These are phyloP conservation scores for Hydrotaea cyrtoneurina DNA, from an alignment of 2,888 invertebrate species.

Conservation along the genomic window DNA sequence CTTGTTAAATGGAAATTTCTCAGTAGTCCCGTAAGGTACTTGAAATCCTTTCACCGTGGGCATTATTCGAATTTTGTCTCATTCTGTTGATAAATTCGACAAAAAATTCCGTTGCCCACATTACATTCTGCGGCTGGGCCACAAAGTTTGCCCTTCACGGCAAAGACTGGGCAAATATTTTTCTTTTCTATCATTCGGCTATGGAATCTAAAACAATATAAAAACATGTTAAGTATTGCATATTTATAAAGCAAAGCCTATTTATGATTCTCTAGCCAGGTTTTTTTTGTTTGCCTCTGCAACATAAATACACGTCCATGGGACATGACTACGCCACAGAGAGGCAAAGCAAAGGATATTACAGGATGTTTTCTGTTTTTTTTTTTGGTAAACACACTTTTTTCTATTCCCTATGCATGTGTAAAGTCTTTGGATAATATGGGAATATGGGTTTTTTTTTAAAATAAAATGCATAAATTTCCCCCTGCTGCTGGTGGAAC, in stretches of 20 bases:
- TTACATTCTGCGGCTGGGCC: no score
- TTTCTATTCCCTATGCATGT: not conserved
- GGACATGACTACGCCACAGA: constrained; percentile 55
- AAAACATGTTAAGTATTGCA: constrained; percentile 46
- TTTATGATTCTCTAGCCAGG: constrained; percentile 50
- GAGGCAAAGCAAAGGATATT: not conserved
- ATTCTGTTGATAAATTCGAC: no score
- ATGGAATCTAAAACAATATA: constrained; percentile 22
- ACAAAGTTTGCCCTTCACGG: not conserved
- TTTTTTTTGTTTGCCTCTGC: not conserved
- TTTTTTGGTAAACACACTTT: not conserved
- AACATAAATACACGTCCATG: constrained; percentile 53
- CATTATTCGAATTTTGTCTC: no score
- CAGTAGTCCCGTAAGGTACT: no score
- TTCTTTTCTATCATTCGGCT: constrained; percentile 4
- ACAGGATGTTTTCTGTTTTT: not conserved
- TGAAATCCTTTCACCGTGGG: no score
- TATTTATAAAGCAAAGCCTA: constrained; percentile 60
- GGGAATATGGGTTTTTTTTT: constrained; percentile 28
- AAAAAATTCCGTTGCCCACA: no score
- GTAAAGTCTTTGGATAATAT: constrained; percentile 38
- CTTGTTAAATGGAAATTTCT: no score
- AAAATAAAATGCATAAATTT: constrained; percentile 6
- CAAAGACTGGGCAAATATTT: not conserved
- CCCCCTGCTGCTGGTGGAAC: not conserved